phyloP scores from a whole-genome alignment of 2,797 vertebrate genomes.

The Pangasius macronema region DNA sequence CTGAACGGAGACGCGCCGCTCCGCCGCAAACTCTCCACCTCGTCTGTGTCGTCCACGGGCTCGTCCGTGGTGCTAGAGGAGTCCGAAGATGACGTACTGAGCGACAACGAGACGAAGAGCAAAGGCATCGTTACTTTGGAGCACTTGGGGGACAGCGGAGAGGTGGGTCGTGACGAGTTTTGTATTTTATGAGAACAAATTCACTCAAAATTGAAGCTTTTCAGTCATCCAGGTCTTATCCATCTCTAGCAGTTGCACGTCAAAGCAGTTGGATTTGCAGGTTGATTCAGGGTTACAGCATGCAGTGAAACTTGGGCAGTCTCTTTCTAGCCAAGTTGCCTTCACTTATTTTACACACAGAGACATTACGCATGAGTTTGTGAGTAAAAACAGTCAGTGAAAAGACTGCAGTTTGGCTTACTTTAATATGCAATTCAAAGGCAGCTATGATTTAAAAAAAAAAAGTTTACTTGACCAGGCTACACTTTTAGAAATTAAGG shows the following conservation, averaged over 20 bases:
- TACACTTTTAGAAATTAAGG: not conserved
- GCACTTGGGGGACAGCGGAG: slow-evolving; percentile 79
- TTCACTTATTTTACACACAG: too few relatives aligned
- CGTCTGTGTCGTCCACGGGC: slow-evolving; percentile 93
- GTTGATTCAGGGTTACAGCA: not conserved
- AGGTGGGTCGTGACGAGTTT: slow-evolving; percentile 71
- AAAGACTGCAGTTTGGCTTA: not conserved
- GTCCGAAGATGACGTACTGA: slow-evolving; percentile 93
- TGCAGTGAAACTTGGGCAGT: not conserved
- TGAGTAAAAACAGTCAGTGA: not conserved
- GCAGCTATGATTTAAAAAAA: not conserved
- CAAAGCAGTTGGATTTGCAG: not conserved
- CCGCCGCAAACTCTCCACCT: slow-evolving; percentile 87
- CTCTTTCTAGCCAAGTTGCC: not conserved
- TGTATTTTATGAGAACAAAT: not conserved
- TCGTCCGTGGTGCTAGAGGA: slow-evolving; percentile 87
- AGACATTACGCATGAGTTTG: not conserved
- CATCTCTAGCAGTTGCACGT: too few relatives aligned
- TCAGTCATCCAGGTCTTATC: too few relatives aligned
- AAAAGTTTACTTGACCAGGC: not conserved
- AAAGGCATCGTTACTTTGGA: slow-evolving; percentile 91
- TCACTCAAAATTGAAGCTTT: not conserved
- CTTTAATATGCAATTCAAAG: not conserved
- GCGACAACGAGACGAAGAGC: slow-evolving; percentile 91
- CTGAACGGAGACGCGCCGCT: slow-evolving; percentile 66